A percentile compares a stretch with the other conserved stretches of the same genome.
phyloP scores from a whole-genome alignment of 1,140 invertebrate species.

The Cotesia glomerata region DNA sequence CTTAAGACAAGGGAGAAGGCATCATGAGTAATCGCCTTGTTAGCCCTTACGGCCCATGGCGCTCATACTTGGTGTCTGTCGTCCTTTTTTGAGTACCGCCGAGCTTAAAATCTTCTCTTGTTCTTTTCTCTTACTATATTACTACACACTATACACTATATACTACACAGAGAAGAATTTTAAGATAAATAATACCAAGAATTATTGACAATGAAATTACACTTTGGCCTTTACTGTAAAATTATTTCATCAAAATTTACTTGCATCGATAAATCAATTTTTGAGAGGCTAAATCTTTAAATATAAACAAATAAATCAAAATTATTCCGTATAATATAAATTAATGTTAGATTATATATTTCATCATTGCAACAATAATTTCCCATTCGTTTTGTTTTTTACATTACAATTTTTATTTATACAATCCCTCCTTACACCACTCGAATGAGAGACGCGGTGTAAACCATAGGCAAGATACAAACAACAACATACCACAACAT shows the following conservation, averaged over 20 bases:
- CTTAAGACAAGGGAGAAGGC: conserved; percentile 47
- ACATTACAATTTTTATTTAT: background rate
- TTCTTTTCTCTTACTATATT: background rate
- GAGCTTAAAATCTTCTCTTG: background rate
- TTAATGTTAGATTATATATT: background rate
- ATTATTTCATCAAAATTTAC: no score
- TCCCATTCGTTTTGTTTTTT: background rate
- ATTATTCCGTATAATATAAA: background rate
- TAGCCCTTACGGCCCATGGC: conserved; percentile 61
- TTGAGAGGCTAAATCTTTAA: no score
- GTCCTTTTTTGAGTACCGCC: background rate
- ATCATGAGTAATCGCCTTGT: conserved; percentile 64
- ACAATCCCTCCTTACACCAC: background rate
- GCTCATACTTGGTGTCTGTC: conserved; percentile 48
- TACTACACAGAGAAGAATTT: no score
- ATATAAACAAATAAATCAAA: no score
- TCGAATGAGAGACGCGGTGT: background rate
- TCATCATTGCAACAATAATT: conserved; percentile 23
- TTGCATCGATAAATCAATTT: no score
- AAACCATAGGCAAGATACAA: conserved; percentile 11
- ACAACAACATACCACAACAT: background rate
- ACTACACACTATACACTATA: no score
- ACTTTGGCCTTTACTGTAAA: no score
- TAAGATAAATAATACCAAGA: no score
- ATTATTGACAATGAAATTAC: no score